Evolutionary conservation across 2,888 invertebrate genomes (phyloP).

Genomic region (Phlogophora meticulosa): DNA sequence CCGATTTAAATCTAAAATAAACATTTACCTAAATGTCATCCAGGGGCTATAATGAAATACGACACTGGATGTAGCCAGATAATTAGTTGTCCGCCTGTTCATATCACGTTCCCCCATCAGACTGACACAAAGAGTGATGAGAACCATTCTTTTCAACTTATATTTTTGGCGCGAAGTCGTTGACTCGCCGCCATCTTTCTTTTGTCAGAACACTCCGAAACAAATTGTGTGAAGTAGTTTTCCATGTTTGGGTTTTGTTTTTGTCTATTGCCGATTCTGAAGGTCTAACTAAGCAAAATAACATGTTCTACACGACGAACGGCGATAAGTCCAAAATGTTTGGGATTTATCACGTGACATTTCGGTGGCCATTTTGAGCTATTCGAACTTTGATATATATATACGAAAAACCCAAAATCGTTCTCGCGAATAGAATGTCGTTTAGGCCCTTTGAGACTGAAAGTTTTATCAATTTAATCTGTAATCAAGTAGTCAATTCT

Average conservation of each 20-base stretch:
- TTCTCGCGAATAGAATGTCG: too few species aligned
- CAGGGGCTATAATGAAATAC: slow-evolving; percentile 49
- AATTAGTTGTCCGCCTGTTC: slow-evolving; percentile 59
- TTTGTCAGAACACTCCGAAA: slow-evolving; percentile 48
- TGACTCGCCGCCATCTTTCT: slow-evolving; percentile 68
- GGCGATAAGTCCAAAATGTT: too few species aligned
- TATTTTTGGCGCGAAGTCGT: slow-evolving; percentile 77
- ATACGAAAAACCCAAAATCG: too few species aligned
- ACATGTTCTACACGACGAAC: too few species aligned
- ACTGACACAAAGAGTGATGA: slow-evolving; percentile 79
- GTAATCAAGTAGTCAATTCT: too few species aligned
- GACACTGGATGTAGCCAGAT: slow-evolving; percentile 40
- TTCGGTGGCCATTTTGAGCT: too few species aligned
- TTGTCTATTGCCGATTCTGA: slow-evolving; percentile 22
- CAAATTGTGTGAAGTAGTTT: slow-evolving; percentile 47
- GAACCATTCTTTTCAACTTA: slow-evolving; percentile 74
- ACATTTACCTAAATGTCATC: slow-evolving; percentile 30
- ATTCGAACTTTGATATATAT: too few species aligned
- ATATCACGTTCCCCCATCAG: slow-evolving; percentile 57
- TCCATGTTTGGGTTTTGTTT: slow-evolving; percentile 37
- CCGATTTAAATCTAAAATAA: slow-evolving; percentile 43
- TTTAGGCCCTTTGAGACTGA: too few species aligned
- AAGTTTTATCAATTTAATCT: too few species aligned
- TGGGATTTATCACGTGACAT: too few species aligned
- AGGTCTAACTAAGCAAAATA: not conserved